Conservation (phyloP, 1,140 invertebrate species). For the Ceratina calcarata region DNA sequence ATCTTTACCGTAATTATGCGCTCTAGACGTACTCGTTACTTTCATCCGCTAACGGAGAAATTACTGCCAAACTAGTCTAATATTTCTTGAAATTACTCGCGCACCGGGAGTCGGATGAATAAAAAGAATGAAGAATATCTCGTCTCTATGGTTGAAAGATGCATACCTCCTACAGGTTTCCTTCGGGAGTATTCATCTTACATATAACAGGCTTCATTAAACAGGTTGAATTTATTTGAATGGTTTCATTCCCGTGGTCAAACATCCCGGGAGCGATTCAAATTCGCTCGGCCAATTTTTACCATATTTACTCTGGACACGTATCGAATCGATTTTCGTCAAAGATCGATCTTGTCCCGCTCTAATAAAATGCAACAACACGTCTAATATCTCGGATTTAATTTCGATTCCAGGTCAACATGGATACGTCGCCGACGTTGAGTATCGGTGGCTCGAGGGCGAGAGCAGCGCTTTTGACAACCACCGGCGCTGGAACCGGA, state of each 20-base stretch:
- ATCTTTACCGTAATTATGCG: not conserved
- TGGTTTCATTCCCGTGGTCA: conserved; percentile 5
- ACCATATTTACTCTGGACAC: not conserved
- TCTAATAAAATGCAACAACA: not conserved
- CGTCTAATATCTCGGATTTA: not conserved
- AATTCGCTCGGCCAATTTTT: conserved; percentile 17
- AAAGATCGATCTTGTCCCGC: not conserved
- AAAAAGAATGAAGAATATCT: conserved; percentile 25
- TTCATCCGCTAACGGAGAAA: not conserved
- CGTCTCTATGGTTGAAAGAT: conserved; percentile 35
- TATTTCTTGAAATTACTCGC: not conserved
- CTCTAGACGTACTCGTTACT: not conserved
- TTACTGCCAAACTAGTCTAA: not conserved
- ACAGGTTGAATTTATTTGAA: conserved; percentile 48
- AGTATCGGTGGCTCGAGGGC: conserved; percentile 75
- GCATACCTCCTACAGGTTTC: conserved; percentile 14
- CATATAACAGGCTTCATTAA: conserved; percentile 52
- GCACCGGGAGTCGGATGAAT: conserved; percentile 30
- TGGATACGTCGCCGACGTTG: conserved; percentile 77
- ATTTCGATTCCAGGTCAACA: conserved; percentile 54
- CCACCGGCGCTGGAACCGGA: conserved; percentile 73
- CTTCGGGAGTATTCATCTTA: conserved; percentile 39
- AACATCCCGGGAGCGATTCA: conserved; percentile 21
- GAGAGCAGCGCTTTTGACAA: conserved; percentile 75
- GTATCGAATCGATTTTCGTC: not conserved